phyloP scores from a whole-genome alignment of 2,888 invertebrate genomes.

The Drosophila lacicola region DNA sequence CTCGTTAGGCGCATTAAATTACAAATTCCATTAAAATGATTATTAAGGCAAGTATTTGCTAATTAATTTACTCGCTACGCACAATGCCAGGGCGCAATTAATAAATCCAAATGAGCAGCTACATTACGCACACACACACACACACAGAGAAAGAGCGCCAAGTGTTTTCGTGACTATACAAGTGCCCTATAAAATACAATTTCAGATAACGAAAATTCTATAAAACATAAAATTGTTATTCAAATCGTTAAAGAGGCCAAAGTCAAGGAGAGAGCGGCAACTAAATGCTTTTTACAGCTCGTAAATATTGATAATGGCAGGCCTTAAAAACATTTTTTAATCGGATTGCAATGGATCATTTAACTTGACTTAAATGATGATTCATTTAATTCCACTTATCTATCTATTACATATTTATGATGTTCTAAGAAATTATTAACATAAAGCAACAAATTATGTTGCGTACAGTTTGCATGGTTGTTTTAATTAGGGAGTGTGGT shows the following conservation, averaged over 20 bases:
- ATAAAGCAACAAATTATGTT: too few species aligned
- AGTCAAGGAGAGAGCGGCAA: not conserved
- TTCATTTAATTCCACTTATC: not conserved
- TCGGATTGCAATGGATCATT: not conserved
- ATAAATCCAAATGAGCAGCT: slow-evolving; percentile 75
- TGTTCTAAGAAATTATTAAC: too few species aligned
- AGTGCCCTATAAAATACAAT: slow-evolving; percentile 45
- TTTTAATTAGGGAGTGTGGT: too few species aligned
- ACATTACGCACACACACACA: slow-evolving; percentile 8
- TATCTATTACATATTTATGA: not conserved
- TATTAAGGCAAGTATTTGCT: slow-evolving; percentile 80
- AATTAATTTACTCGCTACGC: slow-evolving; percentile 81
- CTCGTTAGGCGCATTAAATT: slow-evolving; percentile 82
- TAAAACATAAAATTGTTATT: slow-evolving; percentile 12
- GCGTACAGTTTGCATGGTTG: too few species aligned
- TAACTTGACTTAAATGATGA: too few species aligned
- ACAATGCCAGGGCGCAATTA: slow-evolving; percentile 69
- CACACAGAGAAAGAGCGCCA: not conserved
- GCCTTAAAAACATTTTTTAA: slow-evolving; percentile 12
- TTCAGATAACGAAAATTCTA: slow-evolving; percentile 11
- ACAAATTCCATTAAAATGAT: slow-evolving; percentile 83
- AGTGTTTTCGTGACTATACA: slow-evolving; percentile 34
- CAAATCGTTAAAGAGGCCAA: slow-evolving; percentile 1
- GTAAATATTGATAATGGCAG: slow-evolving; percentile 34
- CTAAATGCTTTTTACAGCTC: slow-evolving; percentile 37